A percentile compares a stretch with the other conserved stretches of the same genome.
phyloP scores from a whole-genome alignment of 2,888 invertebrate species.

The Strigamia transsilvanica region DNA sequence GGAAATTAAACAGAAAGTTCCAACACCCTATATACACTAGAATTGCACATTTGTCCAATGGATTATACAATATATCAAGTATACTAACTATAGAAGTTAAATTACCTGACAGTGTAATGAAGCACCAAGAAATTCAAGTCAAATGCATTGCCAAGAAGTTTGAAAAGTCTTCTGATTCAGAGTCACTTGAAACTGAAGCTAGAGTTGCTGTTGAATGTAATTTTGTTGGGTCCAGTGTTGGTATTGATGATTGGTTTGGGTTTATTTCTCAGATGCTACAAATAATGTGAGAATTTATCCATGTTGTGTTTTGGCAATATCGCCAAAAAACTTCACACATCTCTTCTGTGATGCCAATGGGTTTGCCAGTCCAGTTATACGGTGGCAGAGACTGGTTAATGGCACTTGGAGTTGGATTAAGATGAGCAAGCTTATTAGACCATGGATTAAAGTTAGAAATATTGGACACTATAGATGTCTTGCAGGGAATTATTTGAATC shows the following conservation, averaged over 20 bases:
- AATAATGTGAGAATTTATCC: neutral
- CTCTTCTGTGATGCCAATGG: constrained; percentile 11
- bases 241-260: neutral
- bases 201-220: neutral
- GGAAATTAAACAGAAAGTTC: neutral
- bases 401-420: neutral
- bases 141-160: neutral
- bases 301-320: neutral
- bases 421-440: neutral
- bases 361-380: neutral
- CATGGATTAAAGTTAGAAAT: neutral
- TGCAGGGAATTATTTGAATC: constrained; percentile 24
- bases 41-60: neutral
- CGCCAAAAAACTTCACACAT: neutral
- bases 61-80: constrained; percentile 4
- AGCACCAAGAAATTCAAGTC: neutral
- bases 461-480: neutral
- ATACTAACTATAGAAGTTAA: neutral
- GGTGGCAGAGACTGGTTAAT: neutral
- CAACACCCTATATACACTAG: neutral
- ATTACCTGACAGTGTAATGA: neutral
- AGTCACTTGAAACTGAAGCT: neutral
- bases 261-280: neutral
- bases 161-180: neutral
- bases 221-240: neutral